phyloP scores from a whole-genome alignment of 2,888 invertebrate genomes.

The Mactromeris polynyma region DNA sequence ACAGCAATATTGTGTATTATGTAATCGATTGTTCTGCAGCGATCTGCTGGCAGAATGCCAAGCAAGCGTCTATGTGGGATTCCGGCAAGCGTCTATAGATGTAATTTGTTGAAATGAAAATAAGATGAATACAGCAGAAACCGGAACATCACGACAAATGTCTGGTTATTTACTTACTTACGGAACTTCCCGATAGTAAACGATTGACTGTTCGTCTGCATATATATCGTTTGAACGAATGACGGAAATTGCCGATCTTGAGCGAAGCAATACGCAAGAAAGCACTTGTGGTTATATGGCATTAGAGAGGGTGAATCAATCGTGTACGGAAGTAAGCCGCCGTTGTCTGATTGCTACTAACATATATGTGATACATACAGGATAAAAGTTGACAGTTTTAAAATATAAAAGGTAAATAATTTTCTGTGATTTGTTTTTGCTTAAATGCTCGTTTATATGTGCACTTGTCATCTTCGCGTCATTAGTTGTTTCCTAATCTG shows the following conservation, averaged over 20 bases:
- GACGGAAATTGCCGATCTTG: conserved; percentile 1
- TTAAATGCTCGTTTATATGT: neutral
- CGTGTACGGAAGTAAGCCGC: neutral
- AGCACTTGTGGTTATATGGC: neutral
- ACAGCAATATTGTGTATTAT: neutral
- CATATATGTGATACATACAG: neutral
- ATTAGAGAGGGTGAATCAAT: neutral
- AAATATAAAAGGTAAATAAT: neutral
- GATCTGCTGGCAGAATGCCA: neutral
- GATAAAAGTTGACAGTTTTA: neutral
- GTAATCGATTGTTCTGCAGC: conserved; percentile 18
- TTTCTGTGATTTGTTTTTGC: neutral
- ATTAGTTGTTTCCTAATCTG: neutral
- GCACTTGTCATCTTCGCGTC: neutral
- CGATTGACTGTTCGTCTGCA: neutral
- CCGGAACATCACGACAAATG: conserved; percentile 20
- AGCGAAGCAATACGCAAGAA: neutral
- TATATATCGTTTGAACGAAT: neutral
- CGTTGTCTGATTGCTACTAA: neutral
- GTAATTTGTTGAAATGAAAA: conserved; percentile 22
- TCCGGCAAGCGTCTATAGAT: conserved; percentile 20
- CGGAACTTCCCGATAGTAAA: neutral
- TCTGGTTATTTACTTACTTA: neutral
- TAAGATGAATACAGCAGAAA: conserved; percentile 17
- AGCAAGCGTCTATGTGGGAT: conserved; percentile 7